Conservation (phyloP, 2,888 invertebrate species). For the Nomada ruficornis region DNA sequence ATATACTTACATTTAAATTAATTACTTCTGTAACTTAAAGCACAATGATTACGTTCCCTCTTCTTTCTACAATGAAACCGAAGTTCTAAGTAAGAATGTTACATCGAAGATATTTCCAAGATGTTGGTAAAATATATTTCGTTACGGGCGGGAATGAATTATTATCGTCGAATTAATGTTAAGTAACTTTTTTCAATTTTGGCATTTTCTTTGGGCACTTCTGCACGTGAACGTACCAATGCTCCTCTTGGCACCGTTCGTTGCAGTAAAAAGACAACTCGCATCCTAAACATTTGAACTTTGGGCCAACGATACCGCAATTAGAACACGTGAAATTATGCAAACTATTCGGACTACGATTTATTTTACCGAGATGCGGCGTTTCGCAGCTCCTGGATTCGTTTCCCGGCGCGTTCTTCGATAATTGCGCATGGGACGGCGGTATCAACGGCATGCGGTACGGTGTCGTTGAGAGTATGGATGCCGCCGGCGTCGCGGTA, state of each 20-base stretch:
- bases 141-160: too few relatives aligned
- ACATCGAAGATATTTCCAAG: too few relatives aligned
- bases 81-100: too few relatives aligned
- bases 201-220: slow-evolving; percentile 81
- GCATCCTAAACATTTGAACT: slow-evolving; percentile 81
- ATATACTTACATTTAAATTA: not conserved
- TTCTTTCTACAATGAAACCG: too few relatives aligned
- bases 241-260: slow-evolving; percentile 78
- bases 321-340: slow-evolving; percentile 74
- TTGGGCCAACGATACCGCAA: slow-evolving; percentile 73
- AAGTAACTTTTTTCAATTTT: slow-evolving; percentile 77
- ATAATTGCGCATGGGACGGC: slow-evolving; percentile 7
- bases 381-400: slow-evolving; percentile 71
- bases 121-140: too few relatives aligned
- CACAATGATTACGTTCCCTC: too few relatives aligned
- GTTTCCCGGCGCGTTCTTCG: slow-evolving; percentile 8
- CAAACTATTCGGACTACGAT: slow-evolving; percentile 61
- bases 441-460: slow-evolving; percentile 16
- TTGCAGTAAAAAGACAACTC: slow-evolving; percentile 79
- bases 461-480: slow-evolving; percentile 15
- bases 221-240: slow-evolving; percentile 78
- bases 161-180: not conserved
- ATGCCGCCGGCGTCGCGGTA: slow-evolving; percentile 4
- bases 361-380: slow-evolving; percentile 76
- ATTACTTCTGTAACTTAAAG: not conserved